Evolutionary conservation across 2,797 vertebrate genomes (phyloP).

Genomic region (Holocentrus rufus): DNA sequence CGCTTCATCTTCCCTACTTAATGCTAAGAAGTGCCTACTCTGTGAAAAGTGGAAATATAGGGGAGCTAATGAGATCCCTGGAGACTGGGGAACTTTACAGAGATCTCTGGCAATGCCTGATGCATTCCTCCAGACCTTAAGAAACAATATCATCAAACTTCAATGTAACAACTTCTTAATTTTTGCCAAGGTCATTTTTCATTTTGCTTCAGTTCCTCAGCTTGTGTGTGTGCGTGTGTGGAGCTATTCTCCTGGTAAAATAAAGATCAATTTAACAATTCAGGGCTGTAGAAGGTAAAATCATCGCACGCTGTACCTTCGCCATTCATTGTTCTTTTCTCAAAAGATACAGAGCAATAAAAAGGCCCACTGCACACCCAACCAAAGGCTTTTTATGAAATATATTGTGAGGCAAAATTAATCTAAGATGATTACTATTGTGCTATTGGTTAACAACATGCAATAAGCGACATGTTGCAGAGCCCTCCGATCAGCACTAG

Average conservation of each 20-base stretch:
- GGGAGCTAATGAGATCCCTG: slow-evolving; percentile 83
- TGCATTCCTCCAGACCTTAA: slow-evolving; percentile 75
- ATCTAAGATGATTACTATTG: slow-evolving; percentile 1
- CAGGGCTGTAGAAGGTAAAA: slow-evolving; percentile 45
- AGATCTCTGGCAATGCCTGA: slow-evolving; percentile 77
- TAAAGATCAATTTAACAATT: slow-evolving; percentile 76
- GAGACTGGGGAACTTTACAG: slow-evolving; percentile 77
- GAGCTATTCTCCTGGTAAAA: slow-evolving; percentile 61
- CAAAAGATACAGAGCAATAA: neutral
- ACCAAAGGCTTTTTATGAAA: too few species aligned
- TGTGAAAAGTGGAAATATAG: slow-evolving; percentile 79
- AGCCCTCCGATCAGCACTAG: slow-evolving; percentile 27
- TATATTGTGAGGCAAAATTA: too few species aligned
- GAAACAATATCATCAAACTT: slow-evolving; percentile 79
- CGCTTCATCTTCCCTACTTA: slow-evolving; percentile 76
- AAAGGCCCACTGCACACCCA: neutral
- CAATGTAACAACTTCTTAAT: slow-evolving; percentile 77
- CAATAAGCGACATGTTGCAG: slow-evolving; percentile 2
- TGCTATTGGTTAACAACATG: slow-evolving; percentile 20
- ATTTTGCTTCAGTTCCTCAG: slow-evolving; percentile 58
- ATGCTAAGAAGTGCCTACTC: slow-evolving; percentile 81
- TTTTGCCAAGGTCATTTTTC: slow-evolving; percentile 77
- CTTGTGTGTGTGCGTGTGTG: slow-evolving; percentile 27
- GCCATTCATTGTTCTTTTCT: slow-evolving; percentile 54
- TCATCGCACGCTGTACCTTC: slow-evolving; percentile 49